Evolutionary conservation across 2,797 vertebrate species (phyloP).

Genomic region (Pempheris klunzingeri): DNA sequence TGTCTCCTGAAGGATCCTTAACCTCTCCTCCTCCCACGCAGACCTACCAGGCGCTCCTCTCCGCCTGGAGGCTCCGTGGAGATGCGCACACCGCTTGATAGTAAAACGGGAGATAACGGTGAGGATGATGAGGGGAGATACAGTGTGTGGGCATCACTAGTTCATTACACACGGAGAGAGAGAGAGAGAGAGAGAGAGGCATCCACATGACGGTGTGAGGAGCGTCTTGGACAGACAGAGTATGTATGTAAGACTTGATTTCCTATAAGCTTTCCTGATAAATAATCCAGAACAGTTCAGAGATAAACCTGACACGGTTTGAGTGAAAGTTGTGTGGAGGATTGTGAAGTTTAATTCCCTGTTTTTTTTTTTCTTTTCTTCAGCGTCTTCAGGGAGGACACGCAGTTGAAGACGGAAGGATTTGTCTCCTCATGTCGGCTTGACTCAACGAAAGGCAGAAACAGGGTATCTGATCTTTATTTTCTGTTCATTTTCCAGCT

Average conservation of each 20-base stretch:
- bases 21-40: conserved; percentile 80
- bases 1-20: conserved; percentile 60
- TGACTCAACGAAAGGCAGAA: conserved; percentile 36
- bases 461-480: conserved; percentile 52
- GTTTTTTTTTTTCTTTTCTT: too few species aligned
- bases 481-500: not conserved
- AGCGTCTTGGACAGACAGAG: conserved; percentile 47
- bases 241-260: conserved; percentile 49
- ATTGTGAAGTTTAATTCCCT: conserved; percentile 45
- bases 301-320: not conserved
- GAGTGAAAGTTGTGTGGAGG: conserved; percentile 9
- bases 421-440: conserved; percentile 34
- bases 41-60: conserved; percentile 59
- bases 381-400: conserved; percentile 37
- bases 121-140: conserved; percentile 51
- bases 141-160: conserved; percentile 55
- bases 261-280: not conserved
- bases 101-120: conserved; percentile 43
- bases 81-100: conserved; percentile 35
- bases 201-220: conserved; percentile 48
- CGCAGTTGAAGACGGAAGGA: conserved; percentile 12
- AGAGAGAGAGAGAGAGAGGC: conserved; percentile 35
- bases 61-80: conserved; percentile 56
- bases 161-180: too few species aligned
- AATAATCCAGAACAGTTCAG: too few species aligned